Conservation (phyloP, 2,797 vertebrate genomes). For the Pempheris klunzingeri region DNA sequence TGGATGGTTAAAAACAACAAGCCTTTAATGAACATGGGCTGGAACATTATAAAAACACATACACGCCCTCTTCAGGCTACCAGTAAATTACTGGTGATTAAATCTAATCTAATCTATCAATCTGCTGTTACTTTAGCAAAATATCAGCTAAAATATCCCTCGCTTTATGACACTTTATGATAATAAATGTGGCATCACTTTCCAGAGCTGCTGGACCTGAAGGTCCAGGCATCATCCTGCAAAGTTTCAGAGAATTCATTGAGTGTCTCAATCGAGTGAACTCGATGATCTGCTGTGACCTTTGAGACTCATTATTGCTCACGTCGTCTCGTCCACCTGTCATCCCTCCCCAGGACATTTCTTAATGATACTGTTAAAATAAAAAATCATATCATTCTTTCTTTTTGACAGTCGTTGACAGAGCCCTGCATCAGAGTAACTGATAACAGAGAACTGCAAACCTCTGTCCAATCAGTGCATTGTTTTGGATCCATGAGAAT, state of each 20-base stretch:
- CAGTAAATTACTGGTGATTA: neutral
- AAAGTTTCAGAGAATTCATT: constrained; percentile 3
- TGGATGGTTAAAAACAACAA: neutral
- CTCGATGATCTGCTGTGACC: constrained; percentile 15
- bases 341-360: neutral
- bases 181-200: neutral
- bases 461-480: neutral
- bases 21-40: neutral
- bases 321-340: neutral
- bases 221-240: neutral
- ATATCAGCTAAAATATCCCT: neutral
- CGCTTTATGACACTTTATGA: neutral
- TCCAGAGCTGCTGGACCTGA: neutral
- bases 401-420: neutral
- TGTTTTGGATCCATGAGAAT: neutral
- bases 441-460: neutral
- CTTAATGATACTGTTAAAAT: constrained; percentile 15
- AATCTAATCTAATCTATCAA: neutral
- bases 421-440: constrained; percentile 3
- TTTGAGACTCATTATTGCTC: constrained; percentile 26
- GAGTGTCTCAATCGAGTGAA: too few species aligned
- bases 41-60: neutral
- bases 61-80: too few species aligned
- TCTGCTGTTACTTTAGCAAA: neutral
- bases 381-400: neutral